Evolutionary conservation across 2,113 vertebrate genomes (phyloP), one percentile per base, ranked within the genome.

Genomic region (Myocastor coypus): DNA sequence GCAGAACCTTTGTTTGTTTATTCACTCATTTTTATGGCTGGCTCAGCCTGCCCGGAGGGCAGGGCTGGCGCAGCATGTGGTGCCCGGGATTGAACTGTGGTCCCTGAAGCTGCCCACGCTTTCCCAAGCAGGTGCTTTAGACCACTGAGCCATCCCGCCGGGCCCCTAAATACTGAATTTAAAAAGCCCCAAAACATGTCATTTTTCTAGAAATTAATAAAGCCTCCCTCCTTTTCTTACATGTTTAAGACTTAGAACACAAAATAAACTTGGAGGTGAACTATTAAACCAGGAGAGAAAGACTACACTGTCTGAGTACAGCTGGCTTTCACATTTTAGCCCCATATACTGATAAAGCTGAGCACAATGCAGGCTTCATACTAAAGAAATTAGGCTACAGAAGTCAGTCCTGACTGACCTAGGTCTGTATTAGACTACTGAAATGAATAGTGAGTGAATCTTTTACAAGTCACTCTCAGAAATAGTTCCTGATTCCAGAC

Each of bases 131-230:
- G n/a, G n/a, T n/a, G n/a, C n/a, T n/a, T n/a, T n/a, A n/a, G n/a
- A n/a, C n/a, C n/a, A n/a, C n/a, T n/a, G n/a, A n/a, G n/a, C n/a
- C n/a, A n/a, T n/a, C n/a, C n/a, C n/a, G n/a, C n/a, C n/a, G n/a
- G n/a, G n/a, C n/a, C n/a, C n/a, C n/a, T 95, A 37, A 14, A 57
- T 37, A 46, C 24, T 68, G 61, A 90, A 59, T 59, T 81, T 1
- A 66, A 83, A 0, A 46, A 66, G 5, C 42, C 50, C 22, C 52
- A 57, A 94, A 92, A 19, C 2, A 71, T 17, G 83, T 6, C 22
- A 46, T 64, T 90, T 90, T 90, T 94, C 46, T 64, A 94, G 52
- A 91, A 92, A 34, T 50, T n/a, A 68, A 57, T 63, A 73, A 32
- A 57, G 24, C 2, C 2, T 6, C 2, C 1, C 6, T 0, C 12